Evolutionary conservation across 2,888 invertebrate species (phyloP).

Genomic region (Cylloceria caligata): DNA sequence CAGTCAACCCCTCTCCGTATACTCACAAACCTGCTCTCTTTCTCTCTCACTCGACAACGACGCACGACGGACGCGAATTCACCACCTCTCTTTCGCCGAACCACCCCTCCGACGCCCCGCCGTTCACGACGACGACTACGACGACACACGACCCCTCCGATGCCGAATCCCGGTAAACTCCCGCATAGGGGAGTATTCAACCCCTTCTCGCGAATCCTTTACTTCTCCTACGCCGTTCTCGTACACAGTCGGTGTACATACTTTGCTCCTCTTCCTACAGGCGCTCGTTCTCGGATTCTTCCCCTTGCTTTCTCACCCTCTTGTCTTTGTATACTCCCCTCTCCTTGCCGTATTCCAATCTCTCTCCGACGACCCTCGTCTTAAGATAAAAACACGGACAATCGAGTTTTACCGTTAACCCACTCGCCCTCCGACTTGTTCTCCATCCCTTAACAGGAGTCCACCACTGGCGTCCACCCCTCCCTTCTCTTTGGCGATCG

Average conservation of each 20-base stretch:
- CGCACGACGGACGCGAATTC: slow-evolving; percentile 53
- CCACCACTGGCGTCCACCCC: slow-evolving; percentile 45
- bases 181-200: slow-evolving; percentile 61
- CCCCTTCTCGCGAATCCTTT: slow-evolving; percentile 69
- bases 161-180: slow-evolving; percentile 49
- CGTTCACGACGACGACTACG: slow-evolving; percentile 66
- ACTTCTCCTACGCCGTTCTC: slow-evolving; percentile 62
- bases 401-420: slow-evolving; percentile 83
- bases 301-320: slow-evolving; percentile 49
- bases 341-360: slow-evolving; percentile 7
- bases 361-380: slow-evolving; percentile 76
- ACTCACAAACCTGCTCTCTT: slow-evolving; percentile 65
- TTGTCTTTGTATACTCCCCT: slow-evolving; percentile 35
- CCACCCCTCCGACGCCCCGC: slow-evolving; percentile 67
- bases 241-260: slow-evolving; percentile 44
- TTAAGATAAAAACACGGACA: slow-evolving; percentile 84
- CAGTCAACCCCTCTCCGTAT: slow-evolving; percentile 70
- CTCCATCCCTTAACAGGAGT: slow-evolving; percentile 61
- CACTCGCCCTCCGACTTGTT: slow-evolving; percentile 75
- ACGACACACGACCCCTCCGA: slow-evolving; percentile 65
- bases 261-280: slow-evolving; percentile 69
- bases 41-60: slow-evolving; percentile 31
- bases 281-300: slow-evolving; percentile 67
- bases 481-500: slow-evolving; percentile 63
- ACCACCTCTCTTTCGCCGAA: slow-evolving; percentile 63